A percentile compares a stretch with the other conserved stretches of the same genome.
These are phyloP conservation scores for Nomada ferruginata DNA, from an alignment of 2,888 invertebrate genomes.

Conservation along the genomic window DNA sequence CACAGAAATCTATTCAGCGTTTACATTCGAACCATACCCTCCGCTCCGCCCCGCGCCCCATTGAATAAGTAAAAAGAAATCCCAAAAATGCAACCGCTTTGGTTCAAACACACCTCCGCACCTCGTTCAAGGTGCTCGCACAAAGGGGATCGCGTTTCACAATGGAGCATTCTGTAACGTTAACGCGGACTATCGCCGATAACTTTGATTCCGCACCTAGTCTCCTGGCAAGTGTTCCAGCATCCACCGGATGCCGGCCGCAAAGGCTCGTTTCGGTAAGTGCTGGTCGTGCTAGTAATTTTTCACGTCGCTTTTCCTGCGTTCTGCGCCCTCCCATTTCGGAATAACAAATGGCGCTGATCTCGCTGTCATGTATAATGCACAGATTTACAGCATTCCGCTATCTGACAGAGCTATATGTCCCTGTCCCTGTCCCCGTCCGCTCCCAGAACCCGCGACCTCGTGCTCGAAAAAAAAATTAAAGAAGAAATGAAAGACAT, in stretches of 20 bases:
- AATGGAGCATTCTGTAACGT: conserved; percentile 1
- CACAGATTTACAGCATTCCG: conserved; percentile 77
- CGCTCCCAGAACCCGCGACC: conserved; percentile 24
- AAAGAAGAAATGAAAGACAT: not conserved
- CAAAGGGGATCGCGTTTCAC: conserved; percentile 29
- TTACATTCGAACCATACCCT: conserved; percentile 1
- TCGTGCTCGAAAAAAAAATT: not conserved
- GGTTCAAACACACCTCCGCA: not conserved
- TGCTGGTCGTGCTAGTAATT: conserved; percentile 67
- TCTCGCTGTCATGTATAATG: conserved; percentile 76
- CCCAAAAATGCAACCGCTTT: not conserved
- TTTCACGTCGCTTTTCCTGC: conserved; percentile 67
- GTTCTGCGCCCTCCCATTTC: not conserved
- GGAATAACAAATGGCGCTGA: conserved; percentile 73
- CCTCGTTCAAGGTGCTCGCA: not conserved
- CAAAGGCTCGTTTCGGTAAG: conserved; percentile 68
- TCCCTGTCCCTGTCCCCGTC: conserved; percentile 32
- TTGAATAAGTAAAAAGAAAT: conserved; percentile 20
- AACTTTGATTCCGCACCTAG: conserved; percentile 60
- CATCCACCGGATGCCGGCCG: conserved; percentile 45
- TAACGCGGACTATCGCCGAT: conserved; percentile 35
- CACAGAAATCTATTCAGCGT: conserved; percentile 1
- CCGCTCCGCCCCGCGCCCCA: not conserved
- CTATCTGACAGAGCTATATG: conserved; percentile 69
- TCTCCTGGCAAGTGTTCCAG: conserved; percentile 57